Conservation (phyloP, 2,113 vertebrate species). For the Spilogale gracilis region DNA sequence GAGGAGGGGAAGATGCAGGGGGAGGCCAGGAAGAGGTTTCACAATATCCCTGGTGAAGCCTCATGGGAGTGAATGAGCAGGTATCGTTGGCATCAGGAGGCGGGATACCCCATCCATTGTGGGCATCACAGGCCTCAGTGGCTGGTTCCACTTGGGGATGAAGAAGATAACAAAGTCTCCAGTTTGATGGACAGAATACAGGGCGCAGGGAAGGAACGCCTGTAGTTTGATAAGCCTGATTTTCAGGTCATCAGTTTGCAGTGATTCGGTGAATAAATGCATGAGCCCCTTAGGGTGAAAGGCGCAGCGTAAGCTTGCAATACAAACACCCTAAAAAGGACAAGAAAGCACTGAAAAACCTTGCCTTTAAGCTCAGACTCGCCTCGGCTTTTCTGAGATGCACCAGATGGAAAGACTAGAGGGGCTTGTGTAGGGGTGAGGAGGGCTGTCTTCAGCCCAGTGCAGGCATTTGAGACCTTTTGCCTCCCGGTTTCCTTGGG, state of each 20-base stretch:
- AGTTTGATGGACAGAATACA: not conserved
- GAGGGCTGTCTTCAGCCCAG: not conserved
- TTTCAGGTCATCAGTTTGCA: not conserved
- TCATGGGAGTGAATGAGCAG: not conserved
- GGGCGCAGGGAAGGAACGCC: not conserved
- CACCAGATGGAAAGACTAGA: not conserved
- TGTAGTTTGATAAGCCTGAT: not conserved
- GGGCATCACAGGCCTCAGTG: not conserved
- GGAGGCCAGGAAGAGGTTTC: not conserved
- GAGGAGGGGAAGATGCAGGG: not conserved
- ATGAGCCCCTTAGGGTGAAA: not conserved
- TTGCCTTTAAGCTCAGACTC: not conserved
- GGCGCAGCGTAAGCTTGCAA: rapidly evolving
- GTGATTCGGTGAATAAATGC: not conserved
- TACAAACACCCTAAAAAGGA: not conserved
- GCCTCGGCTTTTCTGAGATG: not conserved
- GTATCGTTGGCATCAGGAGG: not conserved
- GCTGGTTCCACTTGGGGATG: not conserved
- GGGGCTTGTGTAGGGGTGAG: too few relatives aligned
- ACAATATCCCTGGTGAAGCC: not conserved
- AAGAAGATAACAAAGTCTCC: not conserved
- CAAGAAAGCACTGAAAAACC: not conserved
- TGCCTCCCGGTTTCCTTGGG: not conserved
- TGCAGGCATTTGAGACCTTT: not conserved
- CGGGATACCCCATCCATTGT: not conserved